Percentiles rank a stretch among this genome's conserved stretches.
phyloP scores from a whole-genome alignment of 2,113 vertebrate genomes.

The Circaetus cinerascens region DNA sequence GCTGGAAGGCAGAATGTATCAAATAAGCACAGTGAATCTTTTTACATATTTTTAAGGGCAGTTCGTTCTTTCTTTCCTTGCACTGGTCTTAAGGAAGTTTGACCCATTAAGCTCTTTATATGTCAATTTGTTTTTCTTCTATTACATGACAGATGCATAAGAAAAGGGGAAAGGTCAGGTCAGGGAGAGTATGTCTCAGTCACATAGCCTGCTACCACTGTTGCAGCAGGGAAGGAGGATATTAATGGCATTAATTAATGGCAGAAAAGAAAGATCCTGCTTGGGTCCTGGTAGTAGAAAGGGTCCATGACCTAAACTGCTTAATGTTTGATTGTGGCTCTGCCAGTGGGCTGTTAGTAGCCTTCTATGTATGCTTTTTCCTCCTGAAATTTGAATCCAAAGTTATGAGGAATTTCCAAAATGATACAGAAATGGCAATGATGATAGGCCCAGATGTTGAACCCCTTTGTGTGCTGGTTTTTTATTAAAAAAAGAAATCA shows the following conservation, averaged over 20 bases:
- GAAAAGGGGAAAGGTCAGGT: neutral
- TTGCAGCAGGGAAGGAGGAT: neutral
- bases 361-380: neutral
- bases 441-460: neutral
- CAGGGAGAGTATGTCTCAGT: fast-evolving
- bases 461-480: fast-evolving
- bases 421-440: neutral
- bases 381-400: neutral
- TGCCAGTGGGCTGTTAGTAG: neutral
- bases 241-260: neutral
- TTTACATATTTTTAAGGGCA: neutral
- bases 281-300: neutral
- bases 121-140: neutral
- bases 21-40: neutral
- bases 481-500: neutral
- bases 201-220: neutral
- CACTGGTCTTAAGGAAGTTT: neutral
- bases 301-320: neutral
- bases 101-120: neutral
- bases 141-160: neutral
- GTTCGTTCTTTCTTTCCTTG: neutral
- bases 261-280: neutral
- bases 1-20: neutral
- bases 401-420: neutral
- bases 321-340: neutral